Evolutionary conservation across 2,888 invertebrate species (phyloP).

Genomic region (Parnassius mnemosyne): DNA sequence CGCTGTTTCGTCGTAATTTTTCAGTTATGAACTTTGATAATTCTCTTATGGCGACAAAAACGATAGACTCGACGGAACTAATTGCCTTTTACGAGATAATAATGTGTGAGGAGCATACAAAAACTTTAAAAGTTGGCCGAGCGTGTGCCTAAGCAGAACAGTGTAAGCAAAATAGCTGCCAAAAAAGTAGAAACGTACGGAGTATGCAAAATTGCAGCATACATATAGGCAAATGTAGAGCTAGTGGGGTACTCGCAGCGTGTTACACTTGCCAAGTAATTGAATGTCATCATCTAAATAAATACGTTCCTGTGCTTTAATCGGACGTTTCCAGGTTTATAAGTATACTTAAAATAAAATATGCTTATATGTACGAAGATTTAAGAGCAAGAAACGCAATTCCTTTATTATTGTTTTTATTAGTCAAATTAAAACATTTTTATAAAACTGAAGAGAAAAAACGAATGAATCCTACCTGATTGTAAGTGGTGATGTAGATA

Average conservation of each 20-base stretch:
- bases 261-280: slow-evolving; percentile 12
- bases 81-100: slow-evolving; percentile 15
- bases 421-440: no score
- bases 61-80: slow-evolving; percentile 3
- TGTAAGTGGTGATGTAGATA: no score
- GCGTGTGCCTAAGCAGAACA: slow-evolving; percentile 3
- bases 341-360: background rate
- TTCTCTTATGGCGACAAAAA: background rate
- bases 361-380: no score
- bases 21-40: no score
- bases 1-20: no score
- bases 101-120: slow-evolving; percentile 18
- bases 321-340: background rate
- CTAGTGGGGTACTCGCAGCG: slow-evolving; percentile 4
- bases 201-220: slow-evolving; percentile 12
- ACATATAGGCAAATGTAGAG: slow-evolving; percentile 18
- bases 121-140: slow-evolving; percentile 19
- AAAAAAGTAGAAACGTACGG: slow-evolving; percentile 18
- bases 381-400: no score
- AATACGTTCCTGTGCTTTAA: slow-evolving; percentile 8
- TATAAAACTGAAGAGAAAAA: no score
- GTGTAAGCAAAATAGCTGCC: slow-evolving; percentile 22
- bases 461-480: no score
- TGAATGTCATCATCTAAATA: slow-evolving; percentile 20
- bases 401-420: no score